Percentiles rank a stretch among this genome's conserved stretches.
These are phyloP conservation scores for Bradypus variegatus DNA, from an alignment of 2,797 vertebrate species.

Conservation along the genomic window DNA sequence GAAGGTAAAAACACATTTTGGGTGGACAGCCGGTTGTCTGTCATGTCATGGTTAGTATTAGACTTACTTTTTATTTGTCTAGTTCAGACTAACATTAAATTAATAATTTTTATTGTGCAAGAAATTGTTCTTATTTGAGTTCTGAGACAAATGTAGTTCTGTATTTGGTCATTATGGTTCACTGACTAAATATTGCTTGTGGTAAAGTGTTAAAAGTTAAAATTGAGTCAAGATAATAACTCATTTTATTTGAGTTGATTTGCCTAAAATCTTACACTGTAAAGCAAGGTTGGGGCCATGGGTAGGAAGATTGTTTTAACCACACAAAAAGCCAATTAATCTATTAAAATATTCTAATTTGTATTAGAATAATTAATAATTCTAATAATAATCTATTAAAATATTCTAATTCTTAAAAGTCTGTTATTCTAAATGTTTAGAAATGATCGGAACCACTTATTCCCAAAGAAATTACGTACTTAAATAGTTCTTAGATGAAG, in stretches of 20 bases:
- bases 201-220: not conserved
- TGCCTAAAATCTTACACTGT: not conserved
- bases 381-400: not conserved
- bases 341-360: not conserved
- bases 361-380: too few relatives aligned
- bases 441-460: not conserved
- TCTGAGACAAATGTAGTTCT: not conserved
- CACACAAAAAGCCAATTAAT: not conserved
- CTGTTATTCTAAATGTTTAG: not conserved
- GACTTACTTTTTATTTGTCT: constrained; percentile 14
- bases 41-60: constrained; percentile 18
- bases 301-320: not conserved
- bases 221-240: not conserved
- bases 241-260: constrained; percentile 17
- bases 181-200: not conserved
- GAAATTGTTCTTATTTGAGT: not conserved
- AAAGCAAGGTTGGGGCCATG: not conserved
- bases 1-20: constrained; percentile 1
- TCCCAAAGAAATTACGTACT: not conserved
- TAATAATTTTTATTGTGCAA: not conserved
- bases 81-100: not conserved
- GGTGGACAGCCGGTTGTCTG: not conserved
- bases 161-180: not conserved
- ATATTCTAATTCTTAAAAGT: not conserved
- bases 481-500: not conserved